Conservation (phyloP, 2,888 invertebrate species). For the Plebejus melissa region DNA sequence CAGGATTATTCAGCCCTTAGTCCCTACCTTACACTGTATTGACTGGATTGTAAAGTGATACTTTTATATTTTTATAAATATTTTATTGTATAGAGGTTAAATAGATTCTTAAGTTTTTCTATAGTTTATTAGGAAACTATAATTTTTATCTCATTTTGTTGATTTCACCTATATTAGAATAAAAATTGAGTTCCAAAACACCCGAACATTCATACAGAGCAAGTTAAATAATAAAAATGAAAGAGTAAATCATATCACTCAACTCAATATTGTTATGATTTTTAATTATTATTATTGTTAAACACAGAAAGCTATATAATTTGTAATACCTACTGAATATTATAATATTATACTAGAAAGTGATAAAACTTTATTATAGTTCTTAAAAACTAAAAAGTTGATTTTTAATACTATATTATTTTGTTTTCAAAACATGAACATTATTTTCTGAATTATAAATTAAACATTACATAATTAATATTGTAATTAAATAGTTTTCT, state of each 20-base stretch:
- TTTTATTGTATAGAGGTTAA: constrained; percentile 16
- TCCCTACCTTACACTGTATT: constrained; percentile 29
- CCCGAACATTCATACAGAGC: too few species aligned
- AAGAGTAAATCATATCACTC: too few species aligned
- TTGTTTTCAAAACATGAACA: neutral
- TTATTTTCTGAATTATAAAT: neutral
- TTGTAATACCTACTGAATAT: neutral
- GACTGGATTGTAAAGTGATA: constrained; percentile 41
- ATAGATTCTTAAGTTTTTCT: constrained; percentile 1
- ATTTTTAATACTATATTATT: neutral
- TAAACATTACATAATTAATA: neutral
- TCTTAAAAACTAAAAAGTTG: neutral
- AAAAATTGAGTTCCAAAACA: too few species aligned
- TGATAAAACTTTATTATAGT: neutral
- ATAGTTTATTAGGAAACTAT: neutral
- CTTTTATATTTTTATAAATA: constrained; percentile 48
- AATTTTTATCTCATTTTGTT: neutral
- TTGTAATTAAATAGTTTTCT: neutral
- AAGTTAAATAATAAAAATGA: too few species aligned
- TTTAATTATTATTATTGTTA: neutral
- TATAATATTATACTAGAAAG: neutral
- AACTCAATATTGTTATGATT: neutral
- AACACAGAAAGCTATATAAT: neutral
- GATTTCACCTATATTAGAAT: neutral
- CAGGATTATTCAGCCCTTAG: neutral